Evolutionary conservation across 2,888 invertebrate genomes (phyloP), one percentile per base, ranked within the genome.

Genomic region (Drymonia ruficornis): DNA sequence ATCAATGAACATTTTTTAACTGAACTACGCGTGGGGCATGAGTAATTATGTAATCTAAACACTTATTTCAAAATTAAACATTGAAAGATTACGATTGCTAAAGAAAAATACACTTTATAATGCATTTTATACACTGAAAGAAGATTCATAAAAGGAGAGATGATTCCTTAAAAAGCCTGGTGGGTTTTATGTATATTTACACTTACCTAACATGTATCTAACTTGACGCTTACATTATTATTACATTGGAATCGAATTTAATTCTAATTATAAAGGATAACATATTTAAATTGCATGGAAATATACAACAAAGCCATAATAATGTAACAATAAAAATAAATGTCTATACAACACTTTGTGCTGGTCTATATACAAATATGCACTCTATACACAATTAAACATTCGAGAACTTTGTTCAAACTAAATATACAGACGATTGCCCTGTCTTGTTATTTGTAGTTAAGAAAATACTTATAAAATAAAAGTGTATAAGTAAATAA

Each of bases 361-460:
- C 84, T 82, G 83, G 67, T 67, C 62, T 82, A 83, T 82, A 65
- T 80, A 82, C 78, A 81, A 54, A 67, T 68, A 74, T 75, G 74
- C 72, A 62, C 64, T 72, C 72, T 74, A 72, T 75, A 80, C 70
- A 76, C 55, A 70, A 63, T 67, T 70, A 61, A 65, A 70, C 67
- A 73, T 72, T 63, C 61, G 65, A 83, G 89, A 89, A 89, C 89
- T 89, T 85, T 84, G 89, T 89, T 89, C 89, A 83, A 82, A 80
- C 84, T 67, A 83, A 84, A 87, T 85, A 86, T 85, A 87, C 83
- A 86, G 51, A 70, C 51, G 63, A 69, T 65, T 74, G 61, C 59
- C 56, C 57, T 69, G 61, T 65, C 52, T 59, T 57, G 53, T 52
- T 58, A 62, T 52, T 55, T 70, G 72, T 65, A 73, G 70, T 65